Conservation (phyloP, 1,140 invertebrate genomes). For the Andrena cerasifolii region DNA sequence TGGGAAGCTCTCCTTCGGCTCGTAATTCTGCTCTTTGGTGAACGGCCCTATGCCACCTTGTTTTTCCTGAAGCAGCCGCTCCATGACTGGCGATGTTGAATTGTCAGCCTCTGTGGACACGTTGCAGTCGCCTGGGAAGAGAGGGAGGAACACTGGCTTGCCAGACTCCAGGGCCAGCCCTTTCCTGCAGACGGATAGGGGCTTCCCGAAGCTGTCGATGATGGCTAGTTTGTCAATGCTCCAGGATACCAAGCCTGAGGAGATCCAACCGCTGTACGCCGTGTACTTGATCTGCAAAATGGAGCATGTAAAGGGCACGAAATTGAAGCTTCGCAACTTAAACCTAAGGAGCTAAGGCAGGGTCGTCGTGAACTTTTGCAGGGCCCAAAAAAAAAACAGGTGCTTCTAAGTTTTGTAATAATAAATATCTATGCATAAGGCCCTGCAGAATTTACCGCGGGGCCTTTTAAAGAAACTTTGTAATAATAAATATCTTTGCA, state of each 20-base stretch:
- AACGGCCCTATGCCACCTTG: slow-evolving; percentile 70
- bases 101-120: slow-evolving; percentile 76
- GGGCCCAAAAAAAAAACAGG: too few relatives aligned
- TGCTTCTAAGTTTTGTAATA: too few relatives aligned
- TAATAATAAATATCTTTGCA: too few relatives aligned
- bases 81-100: slow-evolving; percentile 32
- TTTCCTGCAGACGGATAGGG: slow-evolving; percentile 90
- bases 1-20: slow-evolving; percentile 59
- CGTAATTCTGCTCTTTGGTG: slow-evolving; percentile 77
- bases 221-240: slow-evolving; percentile 92
- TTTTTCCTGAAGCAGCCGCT: slow-evolving; percentile 58
- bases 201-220: slow-evolving; percentile 92
- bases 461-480: too few relatives aligned
- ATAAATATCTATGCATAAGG: too few relatives aligned
- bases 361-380: too few relatives aligned
- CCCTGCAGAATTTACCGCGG: too few relatives aligned
- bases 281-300: slow-evolving; percentile 90
- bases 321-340: too few relatives aligned
- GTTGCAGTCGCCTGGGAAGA: slow-evolving; percentile 90
- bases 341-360: too few relatives aligned
- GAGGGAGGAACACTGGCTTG: slow-evolving; percentile 86
- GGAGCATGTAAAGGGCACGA: too few relatives aligned
- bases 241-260: slow-evolving; percentile 90
- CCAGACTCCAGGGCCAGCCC: slow-evolving; percentile 89
- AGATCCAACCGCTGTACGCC: slow-evolving; percentile 95